phyloP scores from a whole-genome alignment of 2,888 invertebrate species.

The Sinelater perroti region DNA sequence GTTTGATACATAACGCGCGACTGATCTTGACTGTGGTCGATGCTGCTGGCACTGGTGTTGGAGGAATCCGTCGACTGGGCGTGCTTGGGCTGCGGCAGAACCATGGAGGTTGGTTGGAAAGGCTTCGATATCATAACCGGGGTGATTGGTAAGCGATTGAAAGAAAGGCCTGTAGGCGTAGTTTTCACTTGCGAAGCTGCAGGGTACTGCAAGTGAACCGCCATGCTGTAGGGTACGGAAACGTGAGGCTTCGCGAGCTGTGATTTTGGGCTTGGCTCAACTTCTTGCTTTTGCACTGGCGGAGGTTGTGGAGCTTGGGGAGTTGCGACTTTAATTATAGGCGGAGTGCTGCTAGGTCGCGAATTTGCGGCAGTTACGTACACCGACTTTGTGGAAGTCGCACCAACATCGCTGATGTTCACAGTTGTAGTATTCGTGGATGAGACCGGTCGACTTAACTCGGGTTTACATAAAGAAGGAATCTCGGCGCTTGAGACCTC shows the following conservation, averaged over 20 bases:
- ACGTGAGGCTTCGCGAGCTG: conserved; percentile 18
- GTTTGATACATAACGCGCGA: conserved; percentile 59
- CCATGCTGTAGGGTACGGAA: conserved; percentile 38
- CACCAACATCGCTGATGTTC: not conserved
- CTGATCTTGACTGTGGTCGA: conserved; percentile 52
- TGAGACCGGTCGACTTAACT: not conserved
- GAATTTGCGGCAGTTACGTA: conserved; percentile 1
- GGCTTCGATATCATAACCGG: conserved; percentile 69
- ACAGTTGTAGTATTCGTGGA: not conserved
- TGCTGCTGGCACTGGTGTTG: conserved; percentile 35
- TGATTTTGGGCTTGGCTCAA: not conserved
- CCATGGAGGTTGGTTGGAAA: conserved; percentile 62
- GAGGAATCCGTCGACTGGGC: conserved; percentile 50
- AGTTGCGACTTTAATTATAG: conserved; percentile 15
- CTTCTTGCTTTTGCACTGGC: conserved; percentile 3
- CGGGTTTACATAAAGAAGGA: not conserved
- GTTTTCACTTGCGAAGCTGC: conserved; percentile 23
- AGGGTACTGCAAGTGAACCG: conserved; percentile 41
- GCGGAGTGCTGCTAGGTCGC: conserved; percentile 10
- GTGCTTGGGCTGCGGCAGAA: conserved; percentile 57
- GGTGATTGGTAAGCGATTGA: conserved; percentile 67
- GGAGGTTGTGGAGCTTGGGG: conserved; percentile 3
- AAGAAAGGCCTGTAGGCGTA: conserved; percentile 54
- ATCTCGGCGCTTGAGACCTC: not conserved
- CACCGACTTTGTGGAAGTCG: conserved; percentile 1